These are phyloP conservation scores for Pristionchus mayeri DNA, from an alignment of 2,888 invertebrate genomes.

Conservation along the genomic window DNA sequence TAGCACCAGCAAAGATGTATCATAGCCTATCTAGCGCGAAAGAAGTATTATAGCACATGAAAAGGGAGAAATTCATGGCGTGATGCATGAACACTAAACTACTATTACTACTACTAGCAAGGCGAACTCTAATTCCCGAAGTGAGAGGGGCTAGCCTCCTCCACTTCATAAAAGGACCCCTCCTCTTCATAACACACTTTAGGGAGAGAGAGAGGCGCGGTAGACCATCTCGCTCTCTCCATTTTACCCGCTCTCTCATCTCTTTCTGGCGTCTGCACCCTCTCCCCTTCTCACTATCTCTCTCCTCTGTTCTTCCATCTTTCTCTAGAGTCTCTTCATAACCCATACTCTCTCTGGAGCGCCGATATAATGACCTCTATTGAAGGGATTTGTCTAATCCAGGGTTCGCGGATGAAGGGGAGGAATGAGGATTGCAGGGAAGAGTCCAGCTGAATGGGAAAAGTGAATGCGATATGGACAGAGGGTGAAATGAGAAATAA, in stretches of 20 bases:
- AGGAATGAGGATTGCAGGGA: background rate
- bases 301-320: background rate
- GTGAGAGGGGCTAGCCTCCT: background rate
- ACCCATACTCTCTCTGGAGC: background rate
- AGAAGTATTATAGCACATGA: no score
- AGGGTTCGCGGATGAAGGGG: constrained; percentile 17
- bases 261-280: background rate
- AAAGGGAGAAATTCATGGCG: no score
- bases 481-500: background rate
- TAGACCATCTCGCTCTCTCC: constrained; percentile 6
- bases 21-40: no score
- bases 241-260: constrained; percentile 5
- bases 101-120: background rate
- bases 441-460: background rate
- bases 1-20: no score
- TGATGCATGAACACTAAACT: no score
- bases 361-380: constrained; percentile 13
- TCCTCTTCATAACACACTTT: constrained; percentile 37
- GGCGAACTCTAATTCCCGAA: background rate
- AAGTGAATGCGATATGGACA: background rate
- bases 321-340: constrained; percentile 1
- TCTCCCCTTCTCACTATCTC: background rate
- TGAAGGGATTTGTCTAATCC: constrained; percentile 42
- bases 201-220: background rate
- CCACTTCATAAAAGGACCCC: constrained; percentile 29